A percentile compares a stretch with the other conserved stretches of the same genome.
Evolutionary conservation across 2,113 vertebrate genomes (phyloP).

Genomic region (Gobiocypris rarus): DNA sequence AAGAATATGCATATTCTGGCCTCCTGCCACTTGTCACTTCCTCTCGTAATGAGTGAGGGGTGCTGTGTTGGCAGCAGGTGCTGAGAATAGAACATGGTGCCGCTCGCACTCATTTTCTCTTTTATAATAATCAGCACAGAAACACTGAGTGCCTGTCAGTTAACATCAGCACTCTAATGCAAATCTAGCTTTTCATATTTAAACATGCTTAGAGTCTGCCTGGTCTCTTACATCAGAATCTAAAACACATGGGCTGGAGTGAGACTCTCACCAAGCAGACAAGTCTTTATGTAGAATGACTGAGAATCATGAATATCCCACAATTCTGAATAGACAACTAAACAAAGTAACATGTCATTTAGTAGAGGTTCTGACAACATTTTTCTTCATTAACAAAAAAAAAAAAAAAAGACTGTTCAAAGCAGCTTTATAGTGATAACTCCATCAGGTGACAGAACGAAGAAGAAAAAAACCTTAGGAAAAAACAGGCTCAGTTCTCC

Average conservation of each 20-base stretch:
- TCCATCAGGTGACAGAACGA: too few species aligned
- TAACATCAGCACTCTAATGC: conserved; percentile 58
- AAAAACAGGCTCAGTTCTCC: too few species aligned
- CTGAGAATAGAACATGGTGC: conserved; percentile 44
- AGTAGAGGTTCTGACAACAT: too few species aligned
- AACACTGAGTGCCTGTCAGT: conserved; percentile 53
- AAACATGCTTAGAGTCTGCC: conserved; percentile 50
- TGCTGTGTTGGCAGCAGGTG: conserved; percentile 1
- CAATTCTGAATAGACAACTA: too few species aligned
- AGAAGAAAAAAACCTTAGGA: too few species aligned
- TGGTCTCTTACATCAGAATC: conserved; percentile 49
- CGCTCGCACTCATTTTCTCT: conserved; percentile 55
- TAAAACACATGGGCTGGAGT: background rate
- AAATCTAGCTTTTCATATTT: conserved; percentile 62
- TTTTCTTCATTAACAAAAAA: too few species aligned
- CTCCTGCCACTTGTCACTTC: background rate
- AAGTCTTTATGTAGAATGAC: background rate
- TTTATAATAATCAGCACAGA: conserved; percentile 67
- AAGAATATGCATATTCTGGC: conserved; percentile 7
- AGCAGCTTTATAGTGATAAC: too few species aligned
- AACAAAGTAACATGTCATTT: too few species aligned
- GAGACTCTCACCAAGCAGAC: background rate
- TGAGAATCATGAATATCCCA: background rate
- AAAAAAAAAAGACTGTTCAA: too few species aligned
- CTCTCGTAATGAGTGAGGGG: background rate